Evolutionary conservation across 92 coral and sea anemone genomes (phyloP).

Genomic region (Porites cylindrica): DNA sequence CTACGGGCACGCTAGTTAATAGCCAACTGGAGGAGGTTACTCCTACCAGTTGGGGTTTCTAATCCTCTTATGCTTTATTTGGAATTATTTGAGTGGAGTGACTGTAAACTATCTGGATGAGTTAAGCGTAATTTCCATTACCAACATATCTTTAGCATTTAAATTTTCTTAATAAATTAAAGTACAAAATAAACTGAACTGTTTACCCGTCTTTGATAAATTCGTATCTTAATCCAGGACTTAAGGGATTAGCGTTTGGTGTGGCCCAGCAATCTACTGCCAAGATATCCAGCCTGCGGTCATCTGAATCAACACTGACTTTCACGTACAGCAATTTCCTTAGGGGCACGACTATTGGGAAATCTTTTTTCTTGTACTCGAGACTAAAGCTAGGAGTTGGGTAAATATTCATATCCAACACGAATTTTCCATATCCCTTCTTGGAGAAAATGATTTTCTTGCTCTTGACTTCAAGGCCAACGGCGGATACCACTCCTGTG

Average conservation of each 20-base stretch:
- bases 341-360: conserved; percentile 62
- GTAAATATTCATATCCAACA: conserved; percentile 34
- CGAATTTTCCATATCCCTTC: conserved; percentile 75
- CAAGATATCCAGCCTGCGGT: conserved; percentile 56
- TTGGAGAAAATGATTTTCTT: conserved; percentile 71
- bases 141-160: no score
- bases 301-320: conserved; percentile 63
- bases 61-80: no score
- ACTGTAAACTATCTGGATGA: no score
- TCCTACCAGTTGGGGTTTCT: no score
- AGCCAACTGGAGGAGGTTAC: no score
- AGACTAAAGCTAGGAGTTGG: conserved; percentile 32
- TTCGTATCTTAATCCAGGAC: background rate
- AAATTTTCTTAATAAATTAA: no score
- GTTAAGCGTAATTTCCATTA: no score
- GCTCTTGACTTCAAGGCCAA: conserved; percentile 74
- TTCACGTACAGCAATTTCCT: conserved; percentile 68
- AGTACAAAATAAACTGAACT: no score
- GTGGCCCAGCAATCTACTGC: conserved; percentile 79
- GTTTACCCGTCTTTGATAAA: conserved; percentile 28
- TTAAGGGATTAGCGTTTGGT: conserved; percentile 35
- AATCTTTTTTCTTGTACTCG: conserved; percentile 37
- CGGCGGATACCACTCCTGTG: conserved; percentile 70
- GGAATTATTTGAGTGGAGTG: no score
- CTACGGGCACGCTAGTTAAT: no score